Conservation (phyloP, 2,888 invertebrate genomes). For the Tenthredo scrophulariae region DNA sequence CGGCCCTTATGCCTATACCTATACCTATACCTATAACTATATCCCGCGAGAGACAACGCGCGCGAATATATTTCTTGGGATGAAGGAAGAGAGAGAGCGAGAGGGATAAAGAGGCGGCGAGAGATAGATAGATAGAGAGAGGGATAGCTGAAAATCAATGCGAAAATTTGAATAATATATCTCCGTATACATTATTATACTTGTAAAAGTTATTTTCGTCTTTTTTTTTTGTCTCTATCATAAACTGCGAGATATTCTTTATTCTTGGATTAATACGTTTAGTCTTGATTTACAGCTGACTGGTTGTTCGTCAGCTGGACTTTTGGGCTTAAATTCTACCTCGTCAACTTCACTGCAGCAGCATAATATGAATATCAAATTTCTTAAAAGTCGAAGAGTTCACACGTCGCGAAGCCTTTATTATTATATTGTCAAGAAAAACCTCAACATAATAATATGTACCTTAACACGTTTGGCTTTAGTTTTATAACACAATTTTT, state of each 20-base stretch:
- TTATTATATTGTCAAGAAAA: neutral
- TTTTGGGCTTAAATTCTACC: constrained; percentile 18
- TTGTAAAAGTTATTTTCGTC: neutral
- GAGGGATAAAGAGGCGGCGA: constrained; percentile 1
- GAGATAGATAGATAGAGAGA: neutral
- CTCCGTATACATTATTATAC: neutral
- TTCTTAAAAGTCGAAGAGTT: neutral
- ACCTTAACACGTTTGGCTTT: neutral
- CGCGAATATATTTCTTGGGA: constrained; percentile 8
- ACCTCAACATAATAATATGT: neutral
- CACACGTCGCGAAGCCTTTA: neutral
- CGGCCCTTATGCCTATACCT: neutral
- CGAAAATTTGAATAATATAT: constrained; percentile 11
- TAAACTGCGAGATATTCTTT: neutral
- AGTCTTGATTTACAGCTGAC: constrained; percentile 36
- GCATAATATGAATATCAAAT: constrained; percentile 34
- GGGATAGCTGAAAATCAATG: constrained; percentile 12
- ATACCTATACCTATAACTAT: neutral
- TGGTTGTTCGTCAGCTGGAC: neutral
- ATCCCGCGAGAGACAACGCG: neutral
- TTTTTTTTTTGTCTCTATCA: neutral
- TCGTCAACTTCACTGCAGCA: constrained; percentile 14
- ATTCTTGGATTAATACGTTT: neutral
- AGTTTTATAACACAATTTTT: neutral
- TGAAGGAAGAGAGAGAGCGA: neutral